A percentile compares a stretch with the other conserved stretches of the same genome.
Evolutionary conservation across 1,140 invertebrate species (phyloP).

Genomic region (Drosophila albomicans): DNA sequence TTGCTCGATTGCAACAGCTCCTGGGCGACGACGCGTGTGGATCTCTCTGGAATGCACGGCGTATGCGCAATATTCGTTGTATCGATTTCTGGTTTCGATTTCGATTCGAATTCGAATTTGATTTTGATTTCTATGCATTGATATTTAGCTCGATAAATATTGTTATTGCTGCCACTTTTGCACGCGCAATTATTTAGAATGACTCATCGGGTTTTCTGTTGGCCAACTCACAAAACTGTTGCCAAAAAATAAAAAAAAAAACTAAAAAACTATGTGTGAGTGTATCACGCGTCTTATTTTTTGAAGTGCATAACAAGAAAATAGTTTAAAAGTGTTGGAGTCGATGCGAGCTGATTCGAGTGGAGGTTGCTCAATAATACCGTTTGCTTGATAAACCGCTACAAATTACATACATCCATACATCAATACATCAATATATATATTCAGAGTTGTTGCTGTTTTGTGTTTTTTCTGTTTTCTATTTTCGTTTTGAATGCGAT

Average conservation of each 20-base stretch:
- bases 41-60: slow-evolving; percentile 74
- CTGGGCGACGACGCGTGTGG: slow-evolving; percentile 62
- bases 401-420: slow-evolving; percentile 70
- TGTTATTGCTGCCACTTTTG: slow-evolving; percentile 61
- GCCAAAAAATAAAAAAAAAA: slow-evolving; percentile 60
- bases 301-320: slow-evolving; percentile 76
- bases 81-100: slow-evolving; percentile 29
- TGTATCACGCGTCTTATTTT: slow-evolving; percentile 23
- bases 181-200: slow-evolving; percentile 76
- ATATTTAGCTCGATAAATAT: slow-evolving; percentile 70
- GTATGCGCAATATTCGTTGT: slow-evolving; percentile 59
- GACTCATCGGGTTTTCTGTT: slow-evolving; percentile 74
- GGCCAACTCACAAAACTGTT: slow-evolving; percentile 49
- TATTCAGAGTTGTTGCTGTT: slow-evolving; percentile 26
- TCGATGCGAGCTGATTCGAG: slow-evolving; percentile 52
- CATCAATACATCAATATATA: slow-evolving; percentile 59
- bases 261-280: slow-evolving; percentile 9
- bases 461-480: slow-evolving; percentile 63
- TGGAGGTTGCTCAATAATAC: slow-evolving; percentile 78
- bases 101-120: slow-evolving; percentile 6
- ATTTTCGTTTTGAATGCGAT: slow-evolving; percentile 67
- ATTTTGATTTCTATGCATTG: slow-evolving; percentile 40
- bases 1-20: slow-evolving; percentile 74
- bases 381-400: slow-evolving; percentile 80
- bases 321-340: slow-evolving; percentile 77